phyloP scores from a whole-genome alignment of 2,888 invertebrate genomes.

The Cordylochernes scorpioides region DNA sequence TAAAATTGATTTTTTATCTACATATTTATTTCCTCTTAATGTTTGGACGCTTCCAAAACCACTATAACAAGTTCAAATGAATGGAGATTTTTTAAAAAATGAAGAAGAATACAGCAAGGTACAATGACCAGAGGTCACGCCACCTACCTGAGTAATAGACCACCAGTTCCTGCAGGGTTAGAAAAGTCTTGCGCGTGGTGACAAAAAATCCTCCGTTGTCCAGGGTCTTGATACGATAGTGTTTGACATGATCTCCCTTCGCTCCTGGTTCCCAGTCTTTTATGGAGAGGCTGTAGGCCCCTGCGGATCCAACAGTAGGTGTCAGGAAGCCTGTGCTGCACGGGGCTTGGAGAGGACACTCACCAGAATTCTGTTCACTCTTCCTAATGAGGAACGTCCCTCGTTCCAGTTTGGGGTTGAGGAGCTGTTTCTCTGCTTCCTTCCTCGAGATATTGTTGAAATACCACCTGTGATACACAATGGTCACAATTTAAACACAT shows the following conservation, averaged over 20 bases:
- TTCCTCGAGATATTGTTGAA: conserved; percentile 86
- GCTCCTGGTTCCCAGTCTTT: conserved; percentile 83
- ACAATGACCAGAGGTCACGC: too few relatives aligned
- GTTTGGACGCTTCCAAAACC: too few relatives aligned
- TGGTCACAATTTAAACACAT: too few relatives aligned
- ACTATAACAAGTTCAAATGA: too few relatives aligned
- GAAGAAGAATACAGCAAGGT: too few relatives aligned
- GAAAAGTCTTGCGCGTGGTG: conserved; percentile 77
- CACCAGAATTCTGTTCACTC: conserved; percentile 74
- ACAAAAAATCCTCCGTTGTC: conserved; percentile 89
- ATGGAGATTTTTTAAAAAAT: too few relatives aligned
- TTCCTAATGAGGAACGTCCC: conserved; percentile 85
- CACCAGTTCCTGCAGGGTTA: conserved; percentile 64
- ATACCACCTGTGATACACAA: conserved; percentile 88
- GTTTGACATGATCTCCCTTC: conserved; percentile 75
- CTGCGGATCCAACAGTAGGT: too few relatives aligned
- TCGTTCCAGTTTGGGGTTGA: conserved; percentile 57
- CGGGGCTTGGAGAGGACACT: too few relatives aligned
- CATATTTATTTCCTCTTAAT: too few relatives aligned
- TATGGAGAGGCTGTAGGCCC: conserved; percentile 28
- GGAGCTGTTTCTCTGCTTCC: conserved; percentile 73
- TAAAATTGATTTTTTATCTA: too few relatives aligned
- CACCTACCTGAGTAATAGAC: conserved; percentile 44
- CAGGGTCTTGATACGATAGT: conserved; percentile 89
- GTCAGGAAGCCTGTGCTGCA: too few relatives aligned